Evolutionary conservation across 2,797 vertebrate species (phyloP), one percentile per base, ranked within the genome.

Genomic region (Pangasius larnaudii): DNA sequence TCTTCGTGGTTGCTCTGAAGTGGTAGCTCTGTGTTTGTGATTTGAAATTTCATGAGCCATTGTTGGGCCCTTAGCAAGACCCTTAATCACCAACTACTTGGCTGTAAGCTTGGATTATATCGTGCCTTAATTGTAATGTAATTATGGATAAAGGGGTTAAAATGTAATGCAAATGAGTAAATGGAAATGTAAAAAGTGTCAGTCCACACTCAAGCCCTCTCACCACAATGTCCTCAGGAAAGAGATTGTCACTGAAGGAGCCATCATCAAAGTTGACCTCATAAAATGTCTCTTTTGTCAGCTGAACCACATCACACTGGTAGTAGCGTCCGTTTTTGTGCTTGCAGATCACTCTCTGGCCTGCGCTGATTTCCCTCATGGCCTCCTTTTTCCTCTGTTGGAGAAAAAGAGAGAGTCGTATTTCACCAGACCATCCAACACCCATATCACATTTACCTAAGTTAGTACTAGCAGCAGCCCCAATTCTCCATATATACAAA

Each of bases 191-290:
- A n/a, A 79, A n/a, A 49, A 22, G n/a, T 79, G 51, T 22, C 18
- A 33, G 22, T n/a, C 16, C 61, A 72, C 33, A n/a, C 42, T 80
- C 18, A 27, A 53, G 30, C 6, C 39, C 39, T 88, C 97, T 93
- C 93, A 99, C 98, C 87, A 97, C 96, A 69, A 99, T 97, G 95
- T 97, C 98, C 93, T 99, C 97, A 0, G 98, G 98, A 92, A 99
- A 99, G 1, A 99, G 96, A 91, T 99, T 99, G 95, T 99, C 98
- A 0, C 98, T 99, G 94, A 99, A 99, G 74, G 98, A 99, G 0
- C 98, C 98, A 0, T 99, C 98, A 0, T 99, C 98, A 5, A 99
- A 99, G 95, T 99, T 99, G 65, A 99, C 98, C 88, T 99, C 98
- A 3, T 99, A 99, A 94, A 99, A 99, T 0, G 97, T 98, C 93